Evolutionary conservation across 2,113 vertebrate species (phyloP), one percentile per base, ranked within the genome.

Genomic region (Strix uralensis): DNA sequence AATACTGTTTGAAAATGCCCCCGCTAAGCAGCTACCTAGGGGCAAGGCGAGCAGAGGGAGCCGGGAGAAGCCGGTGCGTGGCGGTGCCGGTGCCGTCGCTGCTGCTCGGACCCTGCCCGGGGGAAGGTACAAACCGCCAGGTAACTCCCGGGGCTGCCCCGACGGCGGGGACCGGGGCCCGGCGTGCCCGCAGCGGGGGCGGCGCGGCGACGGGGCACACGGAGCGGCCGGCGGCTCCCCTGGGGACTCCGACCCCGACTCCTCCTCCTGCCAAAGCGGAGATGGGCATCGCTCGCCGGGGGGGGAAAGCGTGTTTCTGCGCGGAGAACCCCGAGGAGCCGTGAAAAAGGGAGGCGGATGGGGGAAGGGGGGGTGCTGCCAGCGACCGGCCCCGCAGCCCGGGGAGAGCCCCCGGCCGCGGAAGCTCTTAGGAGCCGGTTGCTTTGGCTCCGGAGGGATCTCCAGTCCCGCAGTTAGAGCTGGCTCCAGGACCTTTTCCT

Each of bases 231-330:
- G 95, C 66, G 58, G 77, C 63, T 90, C 52, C 84, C 88, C 49
- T 29, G 81, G 81, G 92, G 89, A 84, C 59, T 90, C 82, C 94
- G 95, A 86, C 92, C 82, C 92, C 95, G 91, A 80, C 95, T 95
- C 95, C 95, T 95, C 95, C 95, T 94, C 88, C 95, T 62, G 95
- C 95, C 86, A 57, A 38, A 92, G 46, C 67, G 86, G 92, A 94
- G 86, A 87, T 18, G 81, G 94, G 92, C 81, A 92, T 52, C 89
- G 62, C 72, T 81, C 62, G 66, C 8, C 51, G 72, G 34, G 94
- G 51, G 47, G 44, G 44, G 15, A 13, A 14, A 90, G 86, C 8
- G 66, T 23, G 51, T 74, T 52, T 30, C 55, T 22, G 72, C 23
- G 77, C 61, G 11, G 89, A 72, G 72, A 73, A 73, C 40, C 14